Conservation (phyloP, 1,140 invertebrate species). For the Brachionus paranguensis region DNA sequence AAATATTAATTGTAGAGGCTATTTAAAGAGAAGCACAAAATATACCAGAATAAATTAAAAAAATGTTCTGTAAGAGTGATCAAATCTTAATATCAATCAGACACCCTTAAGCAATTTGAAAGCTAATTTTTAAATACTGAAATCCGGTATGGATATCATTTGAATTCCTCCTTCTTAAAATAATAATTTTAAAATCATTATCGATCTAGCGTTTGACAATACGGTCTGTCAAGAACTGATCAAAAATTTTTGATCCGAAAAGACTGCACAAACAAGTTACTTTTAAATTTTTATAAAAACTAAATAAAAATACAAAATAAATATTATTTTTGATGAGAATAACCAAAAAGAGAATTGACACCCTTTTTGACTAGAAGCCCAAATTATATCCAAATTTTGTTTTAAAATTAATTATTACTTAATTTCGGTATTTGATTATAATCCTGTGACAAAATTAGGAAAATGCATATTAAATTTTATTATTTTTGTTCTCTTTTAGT, state of each 20-base stretch:
- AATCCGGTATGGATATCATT: not conserved
- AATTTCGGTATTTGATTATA: constrained; percentile 7
- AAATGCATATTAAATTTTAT: not conserved
- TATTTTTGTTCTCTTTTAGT: not conserved
- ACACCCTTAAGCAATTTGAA: not conserved
- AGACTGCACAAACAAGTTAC: not conserved
- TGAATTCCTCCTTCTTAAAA: not conserved
- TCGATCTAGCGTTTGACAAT: not conserved
- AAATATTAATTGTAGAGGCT: not conserved
- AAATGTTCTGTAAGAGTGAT: not conserved
- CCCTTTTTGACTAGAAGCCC: not conserved
- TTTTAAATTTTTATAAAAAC: not conserved
- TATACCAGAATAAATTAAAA: not conserved
- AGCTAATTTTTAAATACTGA: not conserved
- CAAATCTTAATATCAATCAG: not conserved
- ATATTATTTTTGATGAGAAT: not conserved
- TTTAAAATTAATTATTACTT: not conserved
- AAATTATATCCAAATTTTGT: not conserved
- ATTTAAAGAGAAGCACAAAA: not conserved
- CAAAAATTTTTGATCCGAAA: not conserved
- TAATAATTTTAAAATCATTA: not conserved
- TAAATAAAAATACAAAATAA: not conserved
- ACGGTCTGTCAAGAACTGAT: not conserved
- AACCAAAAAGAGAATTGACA: not conserved
- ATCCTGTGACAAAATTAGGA: not conserved